Evolutionary conservation across 2,113 vertebrate genomes (phyloP).

Genomic region (Takifugu flavidus): DNA sequence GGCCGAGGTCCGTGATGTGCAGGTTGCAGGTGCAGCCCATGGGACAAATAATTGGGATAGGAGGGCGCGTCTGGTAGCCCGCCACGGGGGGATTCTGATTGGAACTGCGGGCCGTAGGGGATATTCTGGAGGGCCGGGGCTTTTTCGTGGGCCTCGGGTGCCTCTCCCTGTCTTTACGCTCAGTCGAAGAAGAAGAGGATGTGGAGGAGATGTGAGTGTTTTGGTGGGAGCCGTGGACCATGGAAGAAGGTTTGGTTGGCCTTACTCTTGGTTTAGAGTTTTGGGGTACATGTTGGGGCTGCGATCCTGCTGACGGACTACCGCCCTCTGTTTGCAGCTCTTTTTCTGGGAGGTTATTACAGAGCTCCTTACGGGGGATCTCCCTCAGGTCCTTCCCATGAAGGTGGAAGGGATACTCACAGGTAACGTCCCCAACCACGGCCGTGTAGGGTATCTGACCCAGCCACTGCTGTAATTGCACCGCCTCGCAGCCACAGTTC

Average conservation of each 20-base stretch:
- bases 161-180: conserved; percentile 84
- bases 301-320: conserved; percentile 77
- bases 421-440: conserved; percentile 95
- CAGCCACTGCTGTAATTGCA: conserved; percentile 93
- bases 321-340: conserved; percentile 79
- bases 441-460: conserved; percentile 94
- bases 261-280: conserved; percentile 72
- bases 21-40: conserved; percentile 92
- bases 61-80: conserved; percentile 93
- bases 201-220: conserved; percentile 81
- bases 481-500: conserved; percentile 95
- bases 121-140: conserved; percentile 82
- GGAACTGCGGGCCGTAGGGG: conserved; percentile 86
- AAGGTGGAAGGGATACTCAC: conserved; percentile 96
- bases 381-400: conserved; percentile 96
- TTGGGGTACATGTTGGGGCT: conserved; percentile 56
- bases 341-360: conserved; percentile 78
- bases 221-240: conserved; percentile 89
- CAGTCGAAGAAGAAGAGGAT: conserved; percentile 80
- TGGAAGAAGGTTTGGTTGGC: conserved; percentile 94
- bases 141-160: conserved; percentile 87
- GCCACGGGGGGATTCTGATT: conserved; percentile 91
- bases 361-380: conserved; percentile 90
- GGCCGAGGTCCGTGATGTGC: conserved; percentile 93
- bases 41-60: conserved; percentile 95